phyloP scores from a whole-genome alignment of 2,797 vertebrate species.

The Myripristis jacobus region DNA sequence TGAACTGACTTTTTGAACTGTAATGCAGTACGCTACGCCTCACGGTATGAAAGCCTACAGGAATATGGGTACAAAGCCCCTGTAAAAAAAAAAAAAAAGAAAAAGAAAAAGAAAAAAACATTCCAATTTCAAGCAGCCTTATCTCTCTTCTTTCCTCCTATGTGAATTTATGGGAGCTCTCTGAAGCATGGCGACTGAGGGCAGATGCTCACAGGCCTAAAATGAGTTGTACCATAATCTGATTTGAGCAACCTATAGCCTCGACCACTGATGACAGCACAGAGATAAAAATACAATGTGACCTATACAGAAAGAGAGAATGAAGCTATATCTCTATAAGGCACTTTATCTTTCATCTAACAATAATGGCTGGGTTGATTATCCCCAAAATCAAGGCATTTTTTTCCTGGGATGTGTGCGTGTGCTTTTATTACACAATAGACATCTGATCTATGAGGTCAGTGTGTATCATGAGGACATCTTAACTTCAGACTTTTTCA shows the following conservation, averaged over 20 bases:
- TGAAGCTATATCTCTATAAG: slow-evolving; percentile 45
- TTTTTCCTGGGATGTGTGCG: too few relatives aligned
- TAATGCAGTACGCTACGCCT: slow-evolving; percentile 11
- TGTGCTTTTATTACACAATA: slow-evolving; percentile 38
- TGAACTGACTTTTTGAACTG: slow-evolving; percentile 63
- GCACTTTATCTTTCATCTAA: slow-evolving; percentile 55
- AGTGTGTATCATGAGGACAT: slow-evolving; percentile 13
- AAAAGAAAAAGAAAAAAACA: too few relatives aligned
- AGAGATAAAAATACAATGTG: slow-evolving; percentile 71
- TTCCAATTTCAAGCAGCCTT: slow-evolving; percentile 55
- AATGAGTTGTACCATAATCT: slow-evolving; percentile 71
- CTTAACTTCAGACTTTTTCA: slow-evolving; percentile 13
- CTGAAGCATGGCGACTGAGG: slow-evolving; percentile 56
- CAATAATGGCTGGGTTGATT: slow-evolving; percentile 56
- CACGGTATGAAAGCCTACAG: slow-evolving; percentile 34
- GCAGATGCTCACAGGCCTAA: slow-evolving; percentile 45
- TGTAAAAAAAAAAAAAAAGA: slow-evolving; percentile 58
- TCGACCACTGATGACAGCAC: slow-evolving; percentile 46
- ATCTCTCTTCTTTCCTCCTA: slow-evolving; percentile 3
- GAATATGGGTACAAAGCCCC: slow-evolving; percentile 12
- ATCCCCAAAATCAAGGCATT: slow-evolving; percentile 46
- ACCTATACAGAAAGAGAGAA: slow-evolving; percentile 51
- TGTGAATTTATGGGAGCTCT: slow-evolving; percentile 57
- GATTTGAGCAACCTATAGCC: slow-evolving; percentile 69
- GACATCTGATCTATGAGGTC: slow-evolving; percentile 39